These are phyloP conservation scores for Papilio elwesi DNA, from an alignment of 2,888 invertebrate genomes.

Conservation along the genomic window DNA sequence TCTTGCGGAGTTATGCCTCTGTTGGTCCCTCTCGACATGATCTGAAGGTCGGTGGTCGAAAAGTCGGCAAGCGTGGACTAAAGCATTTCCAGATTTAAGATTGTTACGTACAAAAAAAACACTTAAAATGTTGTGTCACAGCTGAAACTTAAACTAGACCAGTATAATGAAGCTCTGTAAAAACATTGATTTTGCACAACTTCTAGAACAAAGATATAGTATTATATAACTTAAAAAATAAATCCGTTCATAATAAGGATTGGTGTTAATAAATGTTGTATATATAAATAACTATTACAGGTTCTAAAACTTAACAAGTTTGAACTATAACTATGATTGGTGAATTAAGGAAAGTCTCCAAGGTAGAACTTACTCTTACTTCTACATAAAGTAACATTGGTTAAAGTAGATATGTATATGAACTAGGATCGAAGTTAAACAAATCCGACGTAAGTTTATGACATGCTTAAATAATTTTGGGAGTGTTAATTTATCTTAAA, in stretches of 20 bases:
- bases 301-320: neutral
- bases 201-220: neutral
- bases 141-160: too few species aligned
- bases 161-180: too few species aligned
- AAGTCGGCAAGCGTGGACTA: too few species aligned
- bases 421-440: neutral
- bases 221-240: neutral
- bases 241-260: neutral
- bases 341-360: neutral
- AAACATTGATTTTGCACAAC: constrained; percentile 1
- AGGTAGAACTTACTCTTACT: neutral
- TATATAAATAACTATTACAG: neutral
- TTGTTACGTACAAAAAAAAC: neutral
- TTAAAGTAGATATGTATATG: neutral
- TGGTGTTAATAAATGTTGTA: neutral
- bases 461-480: neutral
- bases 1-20: neutral
- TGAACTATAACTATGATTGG: neutral
- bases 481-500: neutral
- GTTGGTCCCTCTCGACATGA: neutral
- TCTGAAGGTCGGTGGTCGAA: too few species aligned
- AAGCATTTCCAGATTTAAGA: too few species aligned
- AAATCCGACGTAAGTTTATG: neutral
- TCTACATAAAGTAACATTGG: neutral
- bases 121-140: neutral